These are phyloP conservation scores for Turritopsis dohrnii DNA, from an alignment of 30 jellyfish, hydroid and myxozoan genomes.

Conservation along the genomic window DNA sequence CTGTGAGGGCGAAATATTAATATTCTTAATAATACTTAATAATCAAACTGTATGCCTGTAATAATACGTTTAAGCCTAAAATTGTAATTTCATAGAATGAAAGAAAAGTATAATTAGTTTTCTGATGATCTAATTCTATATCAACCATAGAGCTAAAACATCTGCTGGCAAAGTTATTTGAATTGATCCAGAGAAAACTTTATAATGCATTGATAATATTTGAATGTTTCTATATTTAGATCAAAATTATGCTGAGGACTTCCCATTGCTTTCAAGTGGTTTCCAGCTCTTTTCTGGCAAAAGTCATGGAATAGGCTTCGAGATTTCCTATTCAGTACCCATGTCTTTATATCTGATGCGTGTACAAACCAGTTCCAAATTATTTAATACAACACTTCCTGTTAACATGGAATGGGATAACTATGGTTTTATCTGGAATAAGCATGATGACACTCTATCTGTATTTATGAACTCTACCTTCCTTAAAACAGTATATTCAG, in stretches of 20 bases:
- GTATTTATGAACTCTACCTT: background rate
- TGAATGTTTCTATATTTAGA: background rate
- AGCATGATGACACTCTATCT: background rate
- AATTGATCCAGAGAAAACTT: background rate
- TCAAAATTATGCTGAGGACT: background rate
- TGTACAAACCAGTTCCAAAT: background rate
- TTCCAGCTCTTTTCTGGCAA: background rate
- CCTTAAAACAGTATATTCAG: background rate
- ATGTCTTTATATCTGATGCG: background rate
- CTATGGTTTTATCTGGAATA: background rate
- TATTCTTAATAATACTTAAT: too few relatives aligned
- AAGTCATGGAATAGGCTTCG: background rate
- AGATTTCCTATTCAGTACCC: background rate
- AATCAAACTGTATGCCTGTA: too few relatives aligned
- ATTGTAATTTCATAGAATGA: too few relatives aligned
- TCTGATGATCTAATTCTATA: too few relatives aligned
- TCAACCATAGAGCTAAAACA: too few relatives aligned
- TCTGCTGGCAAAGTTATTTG: too few relatives aligned
- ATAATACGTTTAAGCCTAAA: too few relatives aligned
- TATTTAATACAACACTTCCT: background rate
- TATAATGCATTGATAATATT: background rate
- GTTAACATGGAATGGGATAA: background rate
- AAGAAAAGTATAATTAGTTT: too few relatives aligned
- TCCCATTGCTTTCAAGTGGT: constrained; percentile 1
- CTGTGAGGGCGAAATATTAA: too few relatives aligned